These are phyloP conservation scores for Caloenas nicobarica DNA, from an alignment of 2,113 vertebrate species.

Conservation along the genomic window DNA sequence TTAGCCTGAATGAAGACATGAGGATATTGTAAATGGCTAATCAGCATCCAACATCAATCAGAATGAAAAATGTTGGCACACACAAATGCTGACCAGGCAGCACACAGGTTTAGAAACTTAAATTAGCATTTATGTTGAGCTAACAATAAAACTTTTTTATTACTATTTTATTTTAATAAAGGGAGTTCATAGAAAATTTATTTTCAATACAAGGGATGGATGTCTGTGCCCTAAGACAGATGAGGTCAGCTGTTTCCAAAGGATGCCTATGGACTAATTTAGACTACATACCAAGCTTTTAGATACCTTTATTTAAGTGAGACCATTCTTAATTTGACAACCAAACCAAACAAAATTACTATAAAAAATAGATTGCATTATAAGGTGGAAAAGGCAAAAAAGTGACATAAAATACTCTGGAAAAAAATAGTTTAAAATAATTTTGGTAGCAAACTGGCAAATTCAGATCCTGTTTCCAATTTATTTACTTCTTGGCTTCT, in stretches of 20 bases:
- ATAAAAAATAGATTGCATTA: rapidly evolving
- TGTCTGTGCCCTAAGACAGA: neutral
- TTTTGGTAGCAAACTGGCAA: neutral
- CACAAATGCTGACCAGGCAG: neutral
- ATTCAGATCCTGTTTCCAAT: neutral
- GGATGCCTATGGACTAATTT: neutral
- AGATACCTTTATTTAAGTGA: neutral
- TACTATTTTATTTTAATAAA: neutral
- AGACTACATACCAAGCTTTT: neutral
- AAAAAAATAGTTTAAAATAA: neutral
- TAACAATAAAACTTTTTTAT: neutral
- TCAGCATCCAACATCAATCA: slow-evolving; percentile 7
- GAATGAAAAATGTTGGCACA: neutral
- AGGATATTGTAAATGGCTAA: slow-evolving; percentile 4
- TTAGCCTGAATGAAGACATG: neutral
- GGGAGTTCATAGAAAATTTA: rapidly evolving
- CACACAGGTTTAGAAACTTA: neutral
- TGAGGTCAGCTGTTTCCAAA: neutral
- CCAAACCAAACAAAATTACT: neutral
- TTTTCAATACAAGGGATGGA: neutral
- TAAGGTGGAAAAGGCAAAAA: neutral
- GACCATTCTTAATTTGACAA: neutral
- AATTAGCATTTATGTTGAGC: neutral
- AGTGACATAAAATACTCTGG: neutral
- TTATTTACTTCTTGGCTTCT: neutral